Percentiles rank a stretch among this genome's conserved stretches.
These are phyloP conservation scores for Caenorhabditis plicata DNA, from an alignment of 2,888 invertebrate genomes.

Conservation along the genomic window DNA sequence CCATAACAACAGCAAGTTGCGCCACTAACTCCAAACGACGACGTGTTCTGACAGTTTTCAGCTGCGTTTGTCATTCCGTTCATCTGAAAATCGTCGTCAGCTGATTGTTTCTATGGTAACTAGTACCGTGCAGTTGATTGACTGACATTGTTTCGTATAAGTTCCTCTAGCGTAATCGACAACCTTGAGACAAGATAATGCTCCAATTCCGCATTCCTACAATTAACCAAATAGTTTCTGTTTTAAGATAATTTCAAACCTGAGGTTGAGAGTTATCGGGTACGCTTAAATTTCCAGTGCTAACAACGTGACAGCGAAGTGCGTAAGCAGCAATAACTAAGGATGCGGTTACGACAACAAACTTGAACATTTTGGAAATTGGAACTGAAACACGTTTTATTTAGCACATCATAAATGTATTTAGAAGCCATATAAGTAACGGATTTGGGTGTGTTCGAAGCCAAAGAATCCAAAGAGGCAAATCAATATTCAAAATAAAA, in stretches of 20 bases:
- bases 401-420: too few relatives aligned
- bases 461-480: too few relatives aligned
- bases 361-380: constrained; percentile 9
- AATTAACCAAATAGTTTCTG: not conserved
- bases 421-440: too few relatives aligned
- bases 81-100: constrained; percentile 16
- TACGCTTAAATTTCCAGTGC: constrained; percentile 18
- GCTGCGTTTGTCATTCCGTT: constrained; percentile 20
- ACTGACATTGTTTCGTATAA: constrained; percentile 34
- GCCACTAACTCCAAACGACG: constrained; percentile 7
- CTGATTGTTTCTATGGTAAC: not conserved
- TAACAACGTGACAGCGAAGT: constrained; percentile 23
- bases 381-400: too few relatives aligned
- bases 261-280: constrained; percentile 9
- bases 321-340: constrained; percentile 5
- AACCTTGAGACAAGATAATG: constrained; percentile 25
- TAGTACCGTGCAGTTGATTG: constrained; percentile 33
- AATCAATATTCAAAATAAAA: too few relatives aligned
- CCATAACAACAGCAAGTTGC: constrained; percentile 36
- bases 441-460: too few relatives aligned
- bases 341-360: constrained; percentile 3
- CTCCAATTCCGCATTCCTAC: constrained; percentile 27
- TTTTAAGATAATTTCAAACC: not conserved
- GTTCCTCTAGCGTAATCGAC: constrained; percentile 29
- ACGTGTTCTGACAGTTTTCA: constrained; percentile 26